Evolutionary conservation across 2,113 vertebrate species (phyloP).

Genomic region (Thunnus thynnus): DNA sequence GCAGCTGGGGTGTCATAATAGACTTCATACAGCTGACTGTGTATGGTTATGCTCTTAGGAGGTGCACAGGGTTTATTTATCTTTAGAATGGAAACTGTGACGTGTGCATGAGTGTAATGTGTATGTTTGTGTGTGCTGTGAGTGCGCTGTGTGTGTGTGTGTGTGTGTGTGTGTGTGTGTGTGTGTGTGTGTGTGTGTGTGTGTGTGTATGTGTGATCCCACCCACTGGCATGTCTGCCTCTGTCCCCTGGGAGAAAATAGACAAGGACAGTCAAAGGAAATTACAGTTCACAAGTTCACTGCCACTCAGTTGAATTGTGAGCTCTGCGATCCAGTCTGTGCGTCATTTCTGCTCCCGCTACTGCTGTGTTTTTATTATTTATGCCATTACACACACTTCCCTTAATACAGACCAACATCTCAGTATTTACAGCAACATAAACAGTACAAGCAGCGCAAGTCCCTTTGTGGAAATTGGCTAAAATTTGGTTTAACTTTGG

Average conservation of each 20-base stretch:
- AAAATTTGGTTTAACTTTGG: neutral
- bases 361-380: neutral
- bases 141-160: conserved; percentile 2
- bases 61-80: conserved; percentile 51
- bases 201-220: neutral
- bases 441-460: neutral
- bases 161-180: conserved; percentile 8
- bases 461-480: neutral
- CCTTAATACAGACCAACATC: neutral
- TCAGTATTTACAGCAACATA: neutral
- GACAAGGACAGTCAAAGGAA: conserved; percentile 40
- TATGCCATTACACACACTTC: no score
- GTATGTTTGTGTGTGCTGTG: neutral
- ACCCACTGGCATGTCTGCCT: neutral
- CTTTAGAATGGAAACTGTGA: conserved; percentile 73
- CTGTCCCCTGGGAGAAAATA: conserved; percentile 54
- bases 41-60: conserved; percentile 39
- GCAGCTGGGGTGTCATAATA: conserved; percentile 40
- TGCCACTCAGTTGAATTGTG: neutral
- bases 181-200: conserved; percentile 9
- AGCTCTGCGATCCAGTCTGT: neutral
- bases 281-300: conserved; percentile 30
- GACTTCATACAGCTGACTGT: conserved; percentile 25
- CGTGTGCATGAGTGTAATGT: conserved; percentile 4
- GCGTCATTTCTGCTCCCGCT: neutral